Conservation (phyloP, 2,888 invertebrate species). For the Nephrocerus scutellatus region DNA sequence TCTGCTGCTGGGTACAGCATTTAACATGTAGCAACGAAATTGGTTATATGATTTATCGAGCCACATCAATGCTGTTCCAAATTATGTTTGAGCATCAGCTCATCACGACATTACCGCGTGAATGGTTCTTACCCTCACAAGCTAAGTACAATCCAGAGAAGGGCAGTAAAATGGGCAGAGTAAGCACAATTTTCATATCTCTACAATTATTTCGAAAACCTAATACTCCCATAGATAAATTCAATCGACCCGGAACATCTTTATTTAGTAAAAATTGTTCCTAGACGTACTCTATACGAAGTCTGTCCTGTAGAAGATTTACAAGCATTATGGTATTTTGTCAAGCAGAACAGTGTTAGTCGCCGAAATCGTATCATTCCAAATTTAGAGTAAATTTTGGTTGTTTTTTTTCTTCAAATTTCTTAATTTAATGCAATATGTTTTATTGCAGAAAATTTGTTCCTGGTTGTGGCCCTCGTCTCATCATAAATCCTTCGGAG, state of each 20-base stretch:
- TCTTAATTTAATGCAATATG: constrained; percentile 4
- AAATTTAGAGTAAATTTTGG: constrained; percentile 60
- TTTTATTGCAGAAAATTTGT: constrained; percentile 56
- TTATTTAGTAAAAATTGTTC: constrained; percentile 60
- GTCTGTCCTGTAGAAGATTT: constrained; percentile 54
- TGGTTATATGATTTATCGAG: constrained; percentile 52
- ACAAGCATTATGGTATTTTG: constrained; percentile 62
- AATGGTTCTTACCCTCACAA: constrained; percentile 63
- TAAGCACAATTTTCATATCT: constrained; percentile 16
- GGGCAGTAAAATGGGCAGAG: constrained; percentile 33
- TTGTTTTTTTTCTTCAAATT: constrained; percentile 1
- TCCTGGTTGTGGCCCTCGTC: constrained; percentile 63
- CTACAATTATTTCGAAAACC: background rate
- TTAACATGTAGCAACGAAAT: constrained; percentile 53
- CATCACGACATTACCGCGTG: constrained; percentile 55
- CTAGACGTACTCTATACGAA: constrained; percentile 51
- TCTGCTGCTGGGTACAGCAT: constrained; percentile 44
- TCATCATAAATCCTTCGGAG: constrained; percentile 48
- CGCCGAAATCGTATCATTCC: constrained; percentile 60
- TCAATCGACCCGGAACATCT: constrained; percentile 52
- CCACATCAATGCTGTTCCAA: constrained; percentile 59
- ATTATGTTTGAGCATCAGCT: constrained; percentile 59
- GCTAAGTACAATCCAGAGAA: constrained; percentile 31
- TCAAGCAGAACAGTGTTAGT: constrained; percentile 57
- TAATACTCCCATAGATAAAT: constrained; percentile 25